phyloP scores from a whole-genome alignment of 2,888 invertebrate genomes.

The Plusia festucae region DNA sequence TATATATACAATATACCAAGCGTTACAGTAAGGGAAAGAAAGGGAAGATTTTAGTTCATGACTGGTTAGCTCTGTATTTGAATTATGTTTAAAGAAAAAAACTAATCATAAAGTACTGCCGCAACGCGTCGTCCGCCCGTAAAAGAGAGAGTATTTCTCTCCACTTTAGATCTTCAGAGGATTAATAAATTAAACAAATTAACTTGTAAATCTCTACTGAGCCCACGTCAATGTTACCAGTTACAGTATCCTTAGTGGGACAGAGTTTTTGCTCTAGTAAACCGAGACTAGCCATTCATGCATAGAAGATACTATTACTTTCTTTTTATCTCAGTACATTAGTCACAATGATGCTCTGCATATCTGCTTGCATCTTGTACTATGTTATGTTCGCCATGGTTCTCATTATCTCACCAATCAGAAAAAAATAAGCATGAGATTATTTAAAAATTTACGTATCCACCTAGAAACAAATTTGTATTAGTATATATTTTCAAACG shows the following conservation, averaged over 20 bases:
- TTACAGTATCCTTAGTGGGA: background rate
- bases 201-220: background rate
- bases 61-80: background rate
- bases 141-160: background rate
- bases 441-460: slow-evolving; percentile 31
- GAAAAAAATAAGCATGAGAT: slow-evolving; percentile 36
- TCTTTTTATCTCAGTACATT: background rate
- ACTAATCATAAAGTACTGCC: no score
- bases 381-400: slow-evolving; percentile 44
- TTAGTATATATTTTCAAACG: slow-evolving; percentile 15
- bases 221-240: background rate
- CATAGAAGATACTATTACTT: background rate
- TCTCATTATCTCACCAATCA: slow-evolving; percentile 21
- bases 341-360: background rate
- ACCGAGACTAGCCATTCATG: background rate
- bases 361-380: slow-evolving; percentile 31
- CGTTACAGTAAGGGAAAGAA: no score
- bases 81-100: no score
- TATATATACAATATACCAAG: no score
- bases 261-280: background rate
- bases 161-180: background rate
- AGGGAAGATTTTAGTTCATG: background rate
- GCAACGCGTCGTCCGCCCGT: no score
- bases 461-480: slow-evolving; percentile 22
- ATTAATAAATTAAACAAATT: background rate